Base-by-base conservation (phyloP, 2,113 vertebrate species). In the Syrrhaptes paradoxus region DNA sequence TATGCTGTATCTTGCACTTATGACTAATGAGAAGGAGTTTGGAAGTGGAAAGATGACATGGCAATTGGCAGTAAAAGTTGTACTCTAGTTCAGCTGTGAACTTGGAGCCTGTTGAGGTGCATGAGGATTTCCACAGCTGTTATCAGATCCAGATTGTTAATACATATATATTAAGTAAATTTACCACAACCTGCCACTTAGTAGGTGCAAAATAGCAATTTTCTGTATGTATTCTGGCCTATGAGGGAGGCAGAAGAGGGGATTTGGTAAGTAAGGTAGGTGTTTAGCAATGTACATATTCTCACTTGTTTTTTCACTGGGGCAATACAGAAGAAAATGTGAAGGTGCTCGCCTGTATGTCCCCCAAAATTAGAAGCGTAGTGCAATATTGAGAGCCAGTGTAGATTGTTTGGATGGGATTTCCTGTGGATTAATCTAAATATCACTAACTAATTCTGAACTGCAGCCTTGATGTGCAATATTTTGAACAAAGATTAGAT, bases 261-360 rank as follows among this genome's bases (percentile, higher is more conserved):
- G 1, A 66, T 51, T 32, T 66, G 28, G 6, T 36, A 74, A 45
- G 2, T 31, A 49, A 61, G 18, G 13, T 59, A 13, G 3, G 11
- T 11, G 4, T 2, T 55, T 58, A 83, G 24, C 25, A 52, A 13
- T 38, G 32, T 24, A 24, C 28, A 6, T 52, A 12, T 2, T 77
- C 5, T 77, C 13, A 34, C 7, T 55, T 28, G 3, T 77, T 58
- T 73, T 3, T 49, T 85, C 24, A 24, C 16, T 58, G 48, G 6
- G 31, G 3, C 14, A 38, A 36, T 28, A 34, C 0, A 5, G 29
- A 83, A 79, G 17, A 41, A 78, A 79, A 45, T 0, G 0, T 34
- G 12, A 74, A 71, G 49, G 7, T 29, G 5, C 15, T 54, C 63
- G 36, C 31, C 29, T 1, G 1, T 7, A 32, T 45, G 78, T 79